These are phyloP conservation scores for Pomacea canaliculata DNA, from an alignment of 2,888 invertebrate species.

Conservation along the genomic window DNA sequence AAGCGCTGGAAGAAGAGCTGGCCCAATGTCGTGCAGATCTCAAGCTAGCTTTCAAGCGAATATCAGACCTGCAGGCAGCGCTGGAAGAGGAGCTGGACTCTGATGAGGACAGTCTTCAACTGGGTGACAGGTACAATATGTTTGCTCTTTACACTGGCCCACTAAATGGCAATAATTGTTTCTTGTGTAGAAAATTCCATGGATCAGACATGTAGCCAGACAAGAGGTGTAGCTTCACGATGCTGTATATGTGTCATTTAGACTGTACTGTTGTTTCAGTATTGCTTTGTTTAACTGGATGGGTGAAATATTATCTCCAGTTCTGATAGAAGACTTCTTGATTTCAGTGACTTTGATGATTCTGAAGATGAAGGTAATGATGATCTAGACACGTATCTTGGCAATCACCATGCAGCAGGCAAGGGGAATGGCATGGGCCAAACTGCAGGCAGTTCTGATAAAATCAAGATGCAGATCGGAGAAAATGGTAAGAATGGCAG, in stretches of 20 bases:
- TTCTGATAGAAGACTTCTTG: too few relatives aligned
- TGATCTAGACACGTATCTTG: slow-evolving; percentile 72
- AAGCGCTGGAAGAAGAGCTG: slow-evolving; percentile 69
- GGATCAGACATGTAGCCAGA: too few relatives aligned
- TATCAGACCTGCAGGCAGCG: slow-evolving; percentile 91
- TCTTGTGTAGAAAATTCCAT: background rate
- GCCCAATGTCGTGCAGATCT: slow-evolving; percentile 77
- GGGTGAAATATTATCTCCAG: too few relatives aligned
- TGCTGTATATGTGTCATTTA: too few relatives aligned
- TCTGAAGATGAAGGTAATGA: slow-evolving; percentile 83
- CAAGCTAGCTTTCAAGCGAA: slow-evolving; percentile 87
- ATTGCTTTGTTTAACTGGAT: background rate
- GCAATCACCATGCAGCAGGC: slow-evolving; percentile 40
- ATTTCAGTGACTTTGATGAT: slow-evolving; percentile 14
- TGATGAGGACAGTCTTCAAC: slow-evolving; percentile 47
- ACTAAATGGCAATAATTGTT: background rate
- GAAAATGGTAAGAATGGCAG: slow-evolving; percentile 6
- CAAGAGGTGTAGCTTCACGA: too few relatives aligned
- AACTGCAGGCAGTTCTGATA: slow-evolving; percentile 9
- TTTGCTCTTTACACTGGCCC: background rate
- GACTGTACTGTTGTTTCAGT: too few relatives aligned
- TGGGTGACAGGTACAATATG: slow-evolving; percentile 47
- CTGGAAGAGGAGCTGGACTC: slow-evolving; percentile 78
- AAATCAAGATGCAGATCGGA: slow-evolving; percentile 12
- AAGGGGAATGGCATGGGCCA: slow-evolving; percentile 21